These are phyloP conservation scores for Anhinga anhinga DNA, from an alignment of 2,113 vertebrate species.

Conservation along the genomic window DNA sequence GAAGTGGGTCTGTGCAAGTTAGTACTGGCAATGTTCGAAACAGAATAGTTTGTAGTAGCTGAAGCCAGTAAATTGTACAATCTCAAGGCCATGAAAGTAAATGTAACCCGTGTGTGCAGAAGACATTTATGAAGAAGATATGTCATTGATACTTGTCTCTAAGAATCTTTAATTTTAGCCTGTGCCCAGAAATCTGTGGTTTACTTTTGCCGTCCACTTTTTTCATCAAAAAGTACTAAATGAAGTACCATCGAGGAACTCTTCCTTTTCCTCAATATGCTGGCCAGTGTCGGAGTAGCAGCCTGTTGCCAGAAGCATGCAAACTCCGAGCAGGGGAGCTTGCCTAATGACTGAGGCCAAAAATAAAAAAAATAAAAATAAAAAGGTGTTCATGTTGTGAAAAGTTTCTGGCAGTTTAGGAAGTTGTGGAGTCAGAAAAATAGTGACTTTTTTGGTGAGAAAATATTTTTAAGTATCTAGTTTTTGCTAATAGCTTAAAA, in stretches of 20 bases:
- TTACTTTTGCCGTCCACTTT: background rate
- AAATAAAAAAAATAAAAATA: background rate
- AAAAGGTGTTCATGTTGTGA: accelerated
- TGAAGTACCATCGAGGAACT: background rate
- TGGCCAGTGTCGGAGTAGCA: background rate
- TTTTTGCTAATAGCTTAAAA: background rate
- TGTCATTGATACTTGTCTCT: background rate
- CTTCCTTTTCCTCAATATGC: accelerated
- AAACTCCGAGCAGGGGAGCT: background rate
- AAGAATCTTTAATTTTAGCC: background rate
- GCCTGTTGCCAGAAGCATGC: background rate
- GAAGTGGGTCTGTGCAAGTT: slow-evolving; percentile 25
- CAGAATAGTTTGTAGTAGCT: background rate
- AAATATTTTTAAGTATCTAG: background rate
- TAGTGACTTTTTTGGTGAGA: background rate
- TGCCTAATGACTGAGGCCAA: background rate
- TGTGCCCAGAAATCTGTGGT: background rate
- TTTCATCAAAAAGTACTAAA: background rate
- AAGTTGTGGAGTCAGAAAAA: background rate
- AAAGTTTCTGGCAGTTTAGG: background rate
- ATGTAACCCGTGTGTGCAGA: background rate
- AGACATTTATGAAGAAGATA: background rate
- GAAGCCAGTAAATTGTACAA: background rate
- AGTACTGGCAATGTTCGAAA: background rate
- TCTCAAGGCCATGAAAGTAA: background rate